Percentiles rank a stretch among this genome's conserved stretches.
These are phyloP conservation scores for Anas capensis DNA, from an alignment of 2,797 vertebrate species.

Conservation along the genomic window DNA sequence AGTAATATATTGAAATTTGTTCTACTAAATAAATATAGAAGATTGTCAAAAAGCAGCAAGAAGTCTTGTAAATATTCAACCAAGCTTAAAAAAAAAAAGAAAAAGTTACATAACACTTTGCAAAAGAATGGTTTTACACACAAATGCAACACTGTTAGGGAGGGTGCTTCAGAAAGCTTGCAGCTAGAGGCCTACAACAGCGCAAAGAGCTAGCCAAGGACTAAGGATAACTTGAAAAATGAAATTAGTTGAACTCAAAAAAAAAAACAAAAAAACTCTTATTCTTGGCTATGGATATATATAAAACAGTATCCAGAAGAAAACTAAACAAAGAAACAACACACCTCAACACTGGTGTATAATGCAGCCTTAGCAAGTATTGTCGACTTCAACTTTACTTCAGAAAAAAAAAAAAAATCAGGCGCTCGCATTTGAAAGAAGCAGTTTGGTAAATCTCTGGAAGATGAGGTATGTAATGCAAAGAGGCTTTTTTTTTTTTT, in stretches of 20 bases:
- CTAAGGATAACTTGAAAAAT: constrained; percentile 16
- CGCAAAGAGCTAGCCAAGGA: constrained; percentile 58
- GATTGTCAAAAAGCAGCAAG: constrained; percentile 97
- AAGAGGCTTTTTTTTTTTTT: constrained; percentile 73
- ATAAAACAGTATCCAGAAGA: constrained; percentile 26
- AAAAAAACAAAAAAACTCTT: not conserved
- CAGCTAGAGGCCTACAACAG: constrained; percentile 78
- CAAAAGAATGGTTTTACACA: constrained; percentile 46
- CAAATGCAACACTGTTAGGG: constrained; percentile 74
- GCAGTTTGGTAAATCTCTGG: constrained; percentile 75
- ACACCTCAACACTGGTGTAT: constrained; percentile 51
- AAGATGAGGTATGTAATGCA: constrained; percentile 84
- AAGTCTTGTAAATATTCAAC: constrained; percentile 80
- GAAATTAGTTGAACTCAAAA: constrained; percentile 22
- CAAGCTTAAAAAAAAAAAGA: constrained; percentile 56
- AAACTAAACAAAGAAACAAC: constrained; percentile 39
- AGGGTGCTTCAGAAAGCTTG: constrained; percentile 84
- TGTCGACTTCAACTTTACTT: constrained; percentile 51
- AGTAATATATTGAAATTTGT: constrained; percentile 79
- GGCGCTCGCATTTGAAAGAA: constrained; percentile 57
- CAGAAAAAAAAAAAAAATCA: constrained; percentile 42
- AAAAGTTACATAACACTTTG: constrained; percentile 71
- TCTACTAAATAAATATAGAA: constrained; percentile 87
- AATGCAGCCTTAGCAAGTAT: constrained; percentile 43
- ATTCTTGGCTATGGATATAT: constrained; percentile 32